phyloP scores from a whole-genome alignment of 2,888 invertebrate genomes.

The Yponomeuta plumbellus region DNA sequence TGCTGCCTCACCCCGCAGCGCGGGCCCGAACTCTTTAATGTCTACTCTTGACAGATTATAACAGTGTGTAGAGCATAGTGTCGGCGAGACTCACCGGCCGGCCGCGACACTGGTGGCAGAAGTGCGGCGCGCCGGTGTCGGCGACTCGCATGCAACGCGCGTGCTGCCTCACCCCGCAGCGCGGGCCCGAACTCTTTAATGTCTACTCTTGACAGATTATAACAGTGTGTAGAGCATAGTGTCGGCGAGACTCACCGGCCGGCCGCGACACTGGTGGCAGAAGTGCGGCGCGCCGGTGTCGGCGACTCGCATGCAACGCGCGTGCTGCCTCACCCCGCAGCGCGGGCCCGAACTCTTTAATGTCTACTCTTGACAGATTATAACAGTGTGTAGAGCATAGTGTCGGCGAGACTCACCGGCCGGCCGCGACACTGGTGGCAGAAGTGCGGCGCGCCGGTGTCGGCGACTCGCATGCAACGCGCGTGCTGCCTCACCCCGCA shows the following conservation, averaged over 20 bases:
- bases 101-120: conserved; percentile 69
- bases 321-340: conserved; percentile 96
- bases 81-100: conserved; percentile 87
- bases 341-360: conserved; percentile 89
- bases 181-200: conserved; percentile 90
- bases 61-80: no score
- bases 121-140: conserved; percentile 80
- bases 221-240: no score
- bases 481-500: conserved; percentile 97
- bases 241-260: no score
- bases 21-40: conserved; percentile 92
- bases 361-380: conserved; percentile 96
- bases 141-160: conserved; percentile 88
- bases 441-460: conserved; percentile 81
- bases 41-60: conserved; percentile 82
- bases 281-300: conserved; percentile 81
- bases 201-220: conserved; percentile 84
- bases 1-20: conserved; percentile 97
- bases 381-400: no score
- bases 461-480: conserved; percentile 82
- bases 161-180: conserved; percentile 97
- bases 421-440: conserved; percentile 40
- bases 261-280: conserved; percentile 41
- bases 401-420: background rate
- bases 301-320: conserved; percentile 84